These are phyloP conservation scores for Peucedramus taeniatus DNA, from an alignment of 2,113 vertebrate species.

Conservation along the genomic window DNA sequence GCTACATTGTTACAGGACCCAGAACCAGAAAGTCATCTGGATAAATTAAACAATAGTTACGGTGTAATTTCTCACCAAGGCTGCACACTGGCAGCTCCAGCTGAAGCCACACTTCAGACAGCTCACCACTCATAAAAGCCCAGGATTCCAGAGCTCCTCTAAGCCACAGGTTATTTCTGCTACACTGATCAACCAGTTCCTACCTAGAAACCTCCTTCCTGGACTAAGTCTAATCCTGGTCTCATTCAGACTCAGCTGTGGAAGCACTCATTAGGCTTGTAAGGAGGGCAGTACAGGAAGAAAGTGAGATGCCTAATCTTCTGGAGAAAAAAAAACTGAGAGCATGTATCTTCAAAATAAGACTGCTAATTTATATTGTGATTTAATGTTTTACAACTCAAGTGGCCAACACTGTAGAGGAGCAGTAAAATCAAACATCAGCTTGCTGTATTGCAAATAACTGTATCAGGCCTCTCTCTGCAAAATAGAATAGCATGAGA, in stretches of 20 bases:
- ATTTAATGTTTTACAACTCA: neutral
- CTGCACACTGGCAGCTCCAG: neutral
- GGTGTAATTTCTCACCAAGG: neutral
- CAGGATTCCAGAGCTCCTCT: neutral
- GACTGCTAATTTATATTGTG: neutral
- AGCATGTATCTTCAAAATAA: neutral
- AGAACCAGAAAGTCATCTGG: neutral
- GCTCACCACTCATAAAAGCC: fast-evolving
- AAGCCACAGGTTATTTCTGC: neutral
- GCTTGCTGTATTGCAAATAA: neutral
- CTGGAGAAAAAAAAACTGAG: neutral
- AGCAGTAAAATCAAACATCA: neutral
- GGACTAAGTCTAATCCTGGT: neutral
- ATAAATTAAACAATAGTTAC: neutral
- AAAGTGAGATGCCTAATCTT: neutral
- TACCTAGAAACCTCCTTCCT: neutral
- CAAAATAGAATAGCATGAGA: neutral
- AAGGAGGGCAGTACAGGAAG: neutral
- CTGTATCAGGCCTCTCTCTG: neutral
- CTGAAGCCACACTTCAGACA: neutral
- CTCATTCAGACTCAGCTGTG: neutral
- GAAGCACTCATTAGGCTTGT: neutral
- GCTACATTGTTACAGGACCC: neutral
- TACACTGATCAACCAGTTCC: neutral
- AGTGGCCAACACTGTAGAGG: neutral